Conservation (phyloP, 2,797 vertebrate species). For the Chloroceryle inda region DNA sequence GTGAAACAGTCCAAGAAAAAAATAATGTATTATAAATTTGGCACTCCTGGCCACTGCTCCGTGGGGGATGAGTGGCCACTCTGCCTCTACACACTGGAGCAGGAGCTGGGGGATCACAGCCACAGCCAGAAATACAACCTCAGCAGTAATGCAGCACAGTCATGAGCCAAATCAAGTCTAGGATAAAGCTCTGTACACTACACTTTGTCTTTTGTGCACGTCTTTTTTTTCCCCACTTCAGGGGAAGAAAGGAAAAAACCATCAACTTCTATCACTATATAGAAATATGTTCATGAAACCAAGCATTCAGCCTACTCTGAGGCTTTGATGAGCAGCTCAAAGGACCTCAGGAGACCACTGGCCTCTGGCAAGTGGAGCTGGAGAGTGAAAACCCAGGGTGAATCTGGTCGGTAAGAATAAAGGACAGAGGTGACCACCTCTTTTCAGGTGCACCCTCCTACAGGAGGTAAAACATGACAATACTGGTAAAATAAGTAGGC, state of each 20-base stretch:
- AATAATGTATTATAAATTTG: not conserved
- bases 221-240: not conserved
- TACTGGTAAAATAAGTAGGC: not conserved
- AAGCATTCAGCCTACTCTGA: not conserved
- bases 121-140: not conserved
- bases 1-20: not conserved
- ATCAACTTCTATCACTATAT: not conserved
- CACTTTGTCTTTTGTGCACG: not conserved
- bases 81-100: not conserved
- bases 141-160: fast-evolving
- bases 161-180: not conserved
- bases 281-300: not conserved
- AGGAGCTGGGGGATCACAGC: not conserved
- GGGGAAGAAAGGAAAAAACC: fast-evolving
- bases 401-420: not conserved
- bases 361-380: not conserved
- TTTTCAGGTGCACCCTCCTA: not conserved
- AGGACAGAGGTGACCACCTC: not conserved
- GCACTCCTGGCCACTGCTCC: not conserved
- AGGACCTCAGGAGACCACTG: not conserved
- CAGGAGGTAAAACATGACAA: not conserved
- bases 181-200: not conserved
- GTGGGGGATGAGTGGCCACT: no score
- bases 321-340: not conserved
- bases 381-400: not conserved